Percentiles rank a stretch among this genome's conserved stretches.
phyloP scores from a whole-genome alignment of 23 tunicate species.

The Oikopleura dioica region DNA sequence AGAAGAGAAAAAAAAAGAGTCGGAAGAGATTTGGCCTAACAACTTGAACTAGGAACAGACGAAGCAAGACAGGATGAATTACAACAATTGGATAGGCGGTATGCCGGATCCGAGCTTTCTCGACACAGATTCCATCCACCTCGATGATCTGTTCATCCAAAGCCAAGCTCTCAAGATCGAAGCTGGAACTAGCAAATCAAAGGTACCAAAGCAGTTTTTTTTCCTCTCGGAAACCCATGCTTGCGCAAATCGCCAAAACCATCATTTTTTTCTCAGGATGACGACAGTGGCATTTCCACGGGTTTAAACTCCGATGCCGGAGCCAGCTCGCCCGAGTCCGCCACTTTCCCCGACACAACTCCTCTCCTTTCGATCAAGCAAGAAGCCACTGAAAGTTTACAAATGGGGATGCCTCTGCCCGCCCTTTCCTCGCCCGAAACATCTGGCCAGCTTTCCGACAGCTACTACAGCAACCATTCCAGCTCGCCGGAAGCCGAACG shows the following conservation, averaged over 20 bases:
- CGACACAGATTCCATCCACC: neutral
- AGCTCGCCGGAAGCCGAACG: constrained; percentile 9
- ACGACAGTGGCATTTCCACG: neutral
- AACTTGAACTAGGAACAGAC: too few species aligned
- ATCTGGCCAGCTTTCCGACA: constrained; percentile 2
- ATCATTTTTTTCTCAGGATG: too few species aligned
- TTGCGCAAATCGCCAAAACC: too few species aligned
- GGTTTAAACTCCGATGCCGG: neutral
- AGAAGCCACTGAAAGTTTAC: neutral
- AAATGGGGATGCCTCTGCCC: constrained; percentile 7
- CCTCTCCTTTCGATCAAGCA: neutral
- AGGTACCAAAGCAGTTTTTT: too few species aligned
- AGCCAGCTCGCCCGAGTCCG: neutral
- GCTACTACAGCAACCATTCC: neutral
- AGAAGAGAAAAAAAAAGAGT: too few species aligned
- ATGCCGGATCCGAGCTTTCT: neutral
- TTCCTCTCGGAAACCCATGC: too few species aligned
- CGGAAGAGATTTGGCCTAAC: too few species aligned
- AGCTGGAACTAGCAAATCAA: neutral
- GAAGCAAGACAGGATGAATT: too few species aligned
- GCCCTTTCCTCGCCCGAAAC: neutral
- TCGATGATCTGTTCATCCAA: neutral
- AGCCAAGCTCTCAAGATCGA: neutral
- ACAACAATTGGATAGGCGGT: too few species aligned
- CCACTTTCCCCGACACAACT: neutral